These are phyloP conservation scores for Priocnemis perturbator DNA, from an alignment of 2,888 invertebrate species.

Conservation along the genomic window DNA sequence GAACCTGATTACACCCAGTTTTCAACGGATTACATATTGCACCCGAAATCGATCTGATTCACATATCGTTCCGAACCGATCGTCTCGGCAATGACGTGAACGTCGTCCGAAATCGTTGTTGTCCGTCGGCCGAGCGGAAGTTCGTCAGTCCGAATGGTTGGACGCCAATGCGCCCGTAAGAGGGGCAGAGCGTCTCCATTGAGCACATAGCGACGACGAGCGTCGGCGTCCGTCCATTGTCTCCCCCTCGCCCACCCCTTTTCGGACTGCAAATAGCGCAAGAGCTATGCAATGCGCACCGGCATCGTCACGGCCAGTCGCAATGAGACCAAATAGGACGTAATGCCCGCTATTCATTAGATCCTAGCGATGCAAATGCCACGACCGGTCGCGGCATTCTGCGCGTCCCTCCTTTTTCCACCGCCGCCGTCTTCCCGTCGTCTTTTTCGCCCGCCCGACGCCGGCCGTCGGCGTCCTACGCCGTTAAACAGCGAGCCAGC, in stretches of 20 bases:
- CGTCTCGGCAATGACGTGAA: no score
- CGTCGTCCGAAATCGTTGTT: no score
- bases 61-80: no score
- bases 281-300: constrained; percentile 64
- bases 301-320: constrained; percentile 60
- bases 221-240: constrained; percentile 61
- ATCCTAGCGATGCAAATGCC: constrained; percentile 68
- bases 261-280: constrained; percentile 67
- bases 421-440: background rate
- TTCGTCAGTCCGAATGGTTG: no score
- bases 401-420: constrained; percentile 52
- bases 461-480: constrained; percentile 26
- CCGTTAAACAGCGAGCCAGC: constrained; percentile 29
- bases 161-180: constrained; percentile 15
- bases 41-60: no score
- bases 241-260: constrained; percentile 33
- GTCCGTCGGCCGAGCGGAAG: no score
- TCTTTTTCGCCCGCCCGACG: constrained; percentile 2
- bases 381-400: constrained; percentile 66
- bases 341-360: constrained; percentile 69
- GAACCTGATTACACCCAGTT: no score
- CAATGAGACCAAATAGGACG: constrained; percentile 68
- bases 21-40: no score
- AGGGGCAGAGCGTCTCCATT: constrained; percentile 45
- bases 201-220: constrained; percentile 57